Base-by-base conservation (phyloP, 2,888 invertebrate genomes). In the Clitarchus hookeri region DNA sequence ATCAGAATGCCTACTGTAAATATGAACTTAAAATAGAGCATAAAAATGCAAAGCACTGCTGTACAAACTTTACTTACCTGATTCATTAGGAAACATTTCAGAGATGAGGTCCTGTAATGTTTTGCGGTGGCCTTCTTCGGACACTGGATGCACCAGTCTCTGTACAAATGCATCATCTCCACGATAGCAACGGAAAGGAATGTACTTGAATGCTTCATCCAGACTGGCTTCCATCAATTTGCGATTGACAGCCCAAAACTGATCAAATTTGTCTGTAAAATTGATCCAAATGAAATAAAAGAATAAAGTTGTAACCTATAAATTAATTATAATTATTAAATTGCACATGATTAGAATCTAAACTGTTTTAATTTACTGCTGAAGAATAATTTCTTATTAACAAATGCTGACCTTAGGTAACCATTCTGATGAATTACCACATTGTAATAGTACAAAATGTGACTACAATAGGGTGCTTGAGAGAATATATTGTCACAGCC, bases 161-260 rank as follows among this genome's bases (percentile, higher is more conserved):
- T 97, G 97, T 88, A 93, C 93, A 89, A 95, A 96, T 86, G 94
- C 94, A 88, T 95, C 95, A 90, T 96, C 94, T 83, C 95, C 94
- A 86, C 93, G 92, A 90, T 97, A 97, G 91, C 97, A 96, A 89
- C 97, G 94, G 88, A 98, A 95, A 85, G 98, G 98, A 93, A 98
- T 97, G 92, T 97, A 94, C 91, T 96, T 97, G 90, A 98, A 98
- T 89, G 97, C 96, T 90, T 95, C 95, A 85, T 96, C 96, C 85
- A 94, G 95, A 88, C 94, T 94, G 0, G 95, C 93, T 90, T 98
- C 98, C 99, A 99, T 99, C 85, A 99, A 92, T 90, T 97, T 95
- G 89, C 98, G 94, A 91, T 99, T 99, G 19, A 99, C 96, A 6
- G 98, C 96, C 99, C 99, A 99, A 92, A 99, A 99, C 91, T 99